These are phyloP conservation scores for Enteromius thamalakanensis DNA, from an alignment of 2,797 vertebrate species.

Conservation along the genomic window DNA sequence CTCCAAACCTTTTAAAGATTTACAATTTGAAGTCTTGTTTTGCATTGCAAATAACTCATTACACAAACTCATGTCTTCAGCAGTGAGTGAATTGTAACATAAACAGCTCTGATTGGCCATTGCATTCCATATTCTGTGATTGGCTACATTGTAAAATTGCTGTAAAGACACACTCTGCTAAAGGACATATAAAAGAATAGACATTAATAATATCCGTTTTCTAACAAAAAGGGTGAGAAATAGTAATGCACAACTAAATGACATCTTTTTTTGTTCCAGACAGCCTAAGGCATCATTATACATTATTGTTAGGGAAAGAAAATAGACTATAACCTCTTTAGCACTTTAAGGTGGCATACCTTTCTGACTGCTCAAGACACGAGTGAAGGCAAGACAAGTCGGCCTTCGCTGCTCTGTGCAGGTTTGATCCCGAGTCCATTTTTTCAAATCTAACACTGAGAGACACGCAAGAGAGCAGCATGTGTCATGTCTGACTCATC, in stretches of 20 bases:
- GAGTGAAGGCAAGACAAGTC: neutral
- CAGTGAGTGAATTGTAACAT: neutral
- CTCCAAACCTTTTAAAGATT: neutral
- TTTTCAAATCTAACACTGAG: conserved; percentile 76
- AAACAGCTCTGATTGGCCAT: neutral
- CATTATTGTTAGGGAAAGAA: neutral
- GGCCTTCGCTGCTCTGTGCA: neutral
- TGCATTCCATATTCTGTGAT: neutral
- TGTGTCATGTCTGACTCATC: conserved; percentile 82
- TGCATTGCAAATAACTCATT: no score
- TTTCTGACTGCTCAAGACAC: conserved; percentile 1
- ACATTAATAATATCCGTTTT: neutral
- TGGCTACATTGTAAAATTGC: neutral
- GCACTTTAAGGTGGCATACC: neutral
- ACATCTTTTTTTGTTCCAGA: neutral
- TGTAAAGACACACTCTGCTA: neutral
- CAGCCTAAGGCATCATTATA: neutral
- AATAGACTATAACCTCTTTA: neutral
- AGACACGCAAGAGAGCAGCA: conserved; percentile 81
- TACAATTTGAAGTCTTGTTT: neutral
- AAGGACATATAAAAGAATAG: no score
- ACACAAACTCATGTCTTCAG: no score
- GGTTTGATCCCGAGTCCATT: conserved; percentile 53
- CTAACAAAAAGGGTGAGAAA: neutral
- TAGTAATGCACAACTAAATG: neutral